A percentile compares a stretch with the other conserved stretches of the same genome.
phyloP scores from a whole-genome alignment of 2,797 vertebrate genomes.

The Phyllotis vaccarum region DNA sequence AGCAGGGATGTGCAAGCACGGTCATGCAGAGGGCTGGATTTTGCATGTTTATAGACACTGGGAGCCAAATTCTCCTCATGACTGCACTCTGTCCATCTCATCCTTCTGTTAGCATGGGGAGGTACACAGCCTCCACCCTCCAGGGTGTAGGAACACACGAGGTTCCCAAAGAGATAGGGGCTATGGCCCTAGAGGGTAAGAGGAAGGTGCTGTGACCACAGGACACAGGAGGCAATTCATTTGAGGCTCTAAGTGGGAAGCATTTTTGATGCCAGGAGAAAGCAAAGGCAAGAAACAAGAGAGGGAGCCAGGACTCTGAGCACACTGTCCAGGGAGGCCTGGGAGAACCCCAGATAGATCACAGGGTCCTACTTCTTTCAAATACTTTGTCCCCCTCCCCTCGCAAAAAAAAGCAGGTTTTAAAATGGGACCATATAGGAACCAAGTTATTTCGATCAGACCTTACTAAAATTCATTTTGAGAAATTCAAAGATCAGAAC shows the following conservation, averaged over 20 bases:
- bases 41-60: neutral
- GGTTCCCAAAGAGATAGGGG: neutral
- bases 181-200: neutral
- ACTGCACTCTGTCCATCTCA: neutral
- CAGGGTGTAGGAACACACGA: neutral
- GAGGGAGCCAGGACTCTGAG: neutral
- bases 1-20: conserved; percentile 54
- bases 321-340: neutral
- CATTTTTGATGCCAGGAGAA: neutral
- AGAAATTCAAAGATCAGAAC: neutral
- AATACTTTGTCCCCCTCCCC: no score
- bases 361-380: neutral
- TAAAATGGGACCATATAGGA: neutral
- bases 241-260: neutral
- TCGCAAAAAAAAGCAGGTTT: neutral
- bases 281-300: neutral
- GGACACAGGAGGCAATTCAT: neutral
- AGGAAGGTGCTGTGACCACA: neutral
- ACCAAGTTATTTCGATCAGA: conserved; percentile 7
- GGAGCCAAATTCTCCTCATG: neutral
- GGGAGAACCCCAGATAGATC: neutral
- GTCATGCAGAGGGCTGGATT: neutral
- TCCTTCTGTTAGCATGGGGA: neutral
- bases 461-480: conserved; percentile 42
- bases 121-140: neutral